Base-by-base conservation (phyloP, 1,140 invertebrate genomes). In the Diuraphis noxia region DNA sequence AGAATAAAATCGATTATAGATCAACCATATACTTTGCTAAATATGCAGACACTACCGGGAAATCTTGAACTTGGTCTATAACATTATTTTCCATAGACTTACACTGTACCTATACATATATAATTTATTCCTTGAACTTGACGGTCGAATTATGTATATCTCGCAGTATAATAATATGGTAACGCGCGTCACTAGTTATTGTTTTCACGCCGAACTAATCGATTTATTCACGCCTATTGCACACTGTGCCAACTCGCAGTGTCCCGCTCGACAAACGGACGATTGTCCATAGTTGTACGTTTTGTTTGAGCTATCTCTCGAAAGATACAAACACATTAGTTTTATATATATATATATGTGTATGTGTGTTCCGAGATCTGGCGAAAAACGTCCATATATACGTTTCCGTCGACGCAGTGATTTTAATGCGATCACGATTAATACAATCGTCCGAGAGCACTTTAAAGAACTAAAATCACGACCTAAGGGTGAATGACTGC, bases 401-500 rank as follows among this genome's bases (percentile, higher is more conserved):
- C 38, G 81, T 41, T 82, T 82, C 23, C 21, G 7, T 81, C 79
- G 79, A 10, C 23, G 79, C 79, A 23, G 36, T 9, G 38, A 41
- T 43, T 41, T 46, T 85, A 43, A 85, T 46, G 34, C 25, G 86
- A 56, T 56, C 86, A 88, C 86, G 52, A 88, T 56, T 85, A 85
- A 46, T 63, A 41, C 34, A 41, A 88, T 63, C 52, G 38, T 72
- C 52, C 49, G 38, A 88, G 36, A 88, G 1, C 87, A 34, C 52
- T 72, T 40, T n/a, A 43, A 3, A 77, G 19, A n/a, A 30, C 19
- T 49, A n/a, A 88, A 56, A 79, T 90, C 88, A 90, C 88, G 88
- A 90, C 72, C 21, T 36, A 36, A 79, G 88, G 88, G 88, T 79
- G 88, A 90, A 90, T 38, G 88, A 90, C 88, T 90, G 56, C 40